Evolutionary conservation across 2,888 invertebrate genomes (phyloP), one percentile per base, ranked within the genome.

Genomic region (Apodemia arnacis): DNA sequence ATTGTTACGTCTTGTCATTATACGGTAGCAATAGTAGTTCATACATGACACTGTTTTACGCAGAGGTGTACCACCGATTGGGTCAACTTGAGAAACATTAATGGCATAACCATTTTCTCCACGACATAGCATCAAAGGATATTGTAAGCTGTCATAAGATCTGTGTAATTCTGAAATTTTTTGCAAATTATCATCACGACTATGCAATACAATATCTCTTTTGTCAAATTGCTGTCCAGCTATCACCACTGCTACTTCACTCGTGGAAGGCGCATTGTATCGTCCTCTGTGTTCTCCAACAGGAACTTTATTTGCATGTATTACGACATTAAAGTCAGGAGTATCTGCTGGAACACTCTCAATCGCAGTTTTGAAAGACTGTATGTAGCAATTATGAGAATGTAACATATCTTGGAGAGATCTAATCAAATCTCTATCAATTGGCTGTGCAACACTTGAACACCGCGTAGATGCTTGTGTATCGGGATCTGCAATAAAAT

Each of bases 121-220:
- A 38, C 88, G 85, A 84, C 90, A 87, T 79, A 89, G 76, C 82
- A 93, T 90, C 82, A 94, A 86, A 78, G 92, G 92, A 89, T 93
- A 94, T 83, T 94, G 91, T 85, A 94, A 75, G 69, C 86, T 86
- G 83, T 94, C 93, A 88, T 93, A 94, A 83, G 90, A 91, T 84
- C 92, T 85, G 80, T 93, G 92, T 85, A 90, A 81, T 73, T 93
- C 90, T 74, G 72, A 77, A 77, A 87, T 92, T 85, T 86, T 86
- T 87, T 92, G 87, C 72, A 92, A 88, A 85, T 85, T 89, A 76
- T 90, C 86, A 83, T 92, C 91, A 83, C 90, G 91, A 84, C 90
- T 91, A 54, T 83, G 90, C 73, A 93, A 85, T 6, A 91, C 87
- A 85, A 93, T 93, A 90, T 93, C 92, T 85, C 93, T 87, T 82